Conservation (phyloP, 1,140 invertebrate species). For the Drosophila aff. region DNA sequence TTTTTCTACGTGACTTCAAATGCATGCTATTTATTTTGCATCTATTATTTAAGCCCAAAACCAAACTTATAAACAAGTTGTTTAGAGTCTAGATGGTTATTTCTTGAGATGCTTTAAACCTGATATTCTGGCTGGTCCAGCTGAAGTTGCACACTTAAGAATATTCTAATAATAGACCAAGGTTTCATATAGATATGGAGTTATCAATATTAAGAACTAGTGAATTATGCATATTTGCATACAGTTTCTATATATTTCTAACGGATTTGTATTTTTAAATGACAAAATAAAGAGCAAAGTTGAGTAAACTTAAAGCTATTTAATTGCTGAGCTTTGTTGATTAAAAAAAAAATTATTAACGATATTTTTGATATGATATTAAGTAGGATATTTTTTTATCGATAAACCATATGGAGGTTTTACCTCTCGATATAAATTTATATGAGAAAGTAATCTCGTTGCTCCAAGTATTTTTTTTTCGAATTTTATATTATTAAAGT, state of each 20-base stretch:
- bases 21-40: constrained; percentile 8
- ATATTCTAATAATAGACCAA: constrained; percentile 10
- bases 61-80: constrained; percentile 18
- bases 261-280: not conserved
- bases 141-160: not conserved
- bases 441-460: too few species aligned
- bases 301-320: not conserved
- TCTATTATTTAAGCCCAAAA: constrained; percentile 7
- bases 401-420: too few species aligned
- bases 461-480: too few species aligned
- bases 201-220: constrained; percentile 4
- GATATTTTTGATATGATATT: too few species aligned
- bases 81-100: constrained; percentile 8
- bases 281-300: not conserved
- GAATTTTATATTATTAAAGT: too few species aligned
- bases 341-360: too few species aligned
- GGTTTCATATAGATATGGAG: constrained; percentile 6
- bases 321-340: too few species aligned
- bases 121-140: constrained; percentile 20
- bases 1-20: constrained; percentile 21
- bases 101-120: constrained; percentile 16
- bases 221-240: not conserved
- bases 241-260: not conserved
- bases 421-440: too few species aligned
- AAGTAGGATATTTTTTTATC: too few species aligned